Evolutionary conservation across 2,888 invertebrate genomes (phyloP), one percentile per base, ranked within the genome.

Genomic region (Agelastica alni): DNA sequence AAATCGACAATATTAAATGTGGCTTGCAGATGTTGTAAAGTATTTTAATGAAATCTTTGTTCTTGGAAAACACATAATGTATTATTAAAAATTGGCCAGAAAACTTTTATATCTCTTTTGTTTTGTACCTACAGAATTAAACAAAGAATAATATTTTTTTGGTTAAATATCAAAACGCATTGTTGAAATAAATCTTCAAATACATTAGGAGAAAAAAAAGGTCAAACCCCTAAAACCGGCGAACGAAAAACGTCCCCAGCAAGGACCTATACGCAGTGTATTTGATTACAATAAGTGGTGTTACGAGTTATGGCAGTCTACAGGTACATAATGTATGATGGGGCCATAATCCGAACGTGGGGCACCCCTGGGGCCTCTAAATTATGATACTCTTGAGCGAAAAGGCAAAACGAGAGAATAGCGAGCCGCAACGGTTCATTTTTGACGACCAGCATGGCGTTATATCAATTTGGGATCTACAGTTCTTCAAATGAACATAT

Each of bases 271-370:
- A 42, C 42, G 34, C 18, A 36, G 36, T 48, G 59, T 63, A 66
- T 66, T 66, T 64, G 66, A 66, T 66, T 63, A 62, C 63, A 66
- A 64, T 66, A 66, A 66, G 64, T 66, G 63, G 63, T 60, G 64
- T 64, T 63, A 60, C 60, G 62, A 66, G 64, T 66, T 66, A 63
- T 64, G 63, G 63, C 62, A 59, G 64, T 56, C 57, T 60, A 56
- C 63, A 64, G 63, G 64, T 66, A 64, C 66, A 66, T 66, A 64
- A 66, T 64, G 63, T 63, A 64, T 63, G 66, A 63, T 60, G 60
- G 62, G 59, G 62, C 64, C 66, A 61, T 65, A 64, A 65, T 65
- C 64, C 65, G 64, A 62, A 64, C 64, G 62, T 62, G 64, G 58
- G 58, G 61, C 57, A 36, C 66, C 62, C 66, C 51, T 26, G 66